Base-by-base conservation (phyloP, 2,888 invertebrate species). In the Eilema griseolum region DNA sequence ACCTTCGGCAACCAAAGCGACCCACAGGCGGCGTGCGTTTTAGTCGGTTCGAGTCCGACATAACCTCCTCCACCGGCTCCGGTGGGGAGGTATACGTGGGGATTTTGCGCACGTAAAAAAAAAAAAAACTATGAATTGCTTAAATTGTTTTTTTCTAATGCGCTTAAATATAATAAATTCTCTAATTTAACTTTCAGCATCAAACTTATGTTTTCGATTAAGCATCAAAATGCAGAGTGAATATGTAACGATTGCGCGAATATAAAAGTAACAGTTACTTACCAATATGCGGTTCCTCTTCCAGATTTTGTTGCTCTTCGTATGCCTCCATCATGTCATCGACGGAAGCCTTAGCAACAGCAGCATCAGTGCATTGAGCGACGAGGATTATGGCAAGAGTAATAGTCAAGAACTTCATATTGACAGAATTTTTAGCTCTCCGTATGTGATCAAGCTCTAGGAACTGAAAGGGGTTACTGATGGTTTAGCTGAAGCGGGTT, bases 371-470 rank as follows among this genome's bases (percentile, higher is more conserved):
- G 5, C 26, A 23, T 14, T 46, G 66, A 16, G 70, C 71, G 46
- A 61, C 62, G 37, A 78, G 16, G 8, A 74, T 26, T 41, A 62
- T 26, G 3, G 65, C 67, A 37, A 67, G 57, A 11, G 72, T 52
- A 4, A 57, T 16, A 11, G 63, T 26, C 16, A 70, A 56, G 3
- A 67, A n/a, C 59, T 81, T 78, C 78, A 78, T 78, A 59, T 23
- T 78, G 31, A 0, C 14, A 24, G 23, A 61, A 28, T 31, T 20
- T 7, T 11, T 28, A 12, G n/a, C 12, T 31, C 23, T 24, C 8
- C 14, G 8, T 23, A 10, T 24, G 37, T 37, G 37, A 23, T 24
- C 23, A 24, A 37, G 37, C 37, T n/a, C n/a, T 37, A 24, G 23
- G 23, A 5, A 37, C 61, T 62, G 37, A 37, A 63, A 46, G 24